Conservation (phyloP, 2,888 invertebrate genomes). For the Altica lythri region DNA sequence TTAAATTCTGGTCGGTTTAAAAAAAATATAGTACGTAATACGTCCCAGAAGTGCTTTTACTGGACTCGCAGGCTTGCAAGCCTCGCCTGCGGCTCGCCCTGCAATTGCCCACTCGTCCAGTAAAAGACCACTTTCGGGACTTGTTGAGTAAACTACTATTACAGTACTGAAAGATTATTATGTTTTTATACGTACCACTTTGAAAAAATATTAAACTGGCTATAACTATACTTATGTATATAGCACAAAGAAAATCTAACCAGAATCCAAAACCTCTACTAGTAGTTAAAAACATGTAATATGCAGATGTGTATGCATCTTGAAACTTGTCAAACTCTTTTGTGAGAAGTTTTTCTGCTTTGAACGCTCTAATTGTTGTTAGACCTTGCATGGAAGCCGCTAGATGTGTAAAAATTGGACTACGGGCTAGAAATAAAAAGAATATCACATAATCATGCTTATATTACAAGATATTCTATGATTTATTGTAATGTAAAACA, state of each 20-base stretch:
- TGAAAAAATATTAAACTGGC: conserved; percentile 62
- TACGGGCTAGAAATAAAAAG: conserved; percentile 70
- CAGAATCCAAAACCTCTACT: conserved; percentile 72
- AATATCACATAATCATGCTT: too few relatives aligned
- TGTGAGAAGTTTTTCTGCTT: conserved; percentile 66
- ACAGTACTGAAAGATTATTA: too few relatives aligned
- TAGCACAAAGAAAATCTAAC: conserved; percentile 68
- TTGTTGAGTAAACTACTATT: too few relatives aligned
- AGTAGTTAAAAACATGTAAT: conserved; percentile 67
- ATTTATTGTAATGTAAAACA: too few relatives aligned
- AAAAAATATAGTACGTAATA: too few relatives aligned
- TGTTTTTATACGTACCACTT: conserved; percentile 51
- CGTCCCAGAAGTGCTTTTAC: too few relatives aligned
- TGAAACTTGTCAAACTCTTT: conserved; percentile 66
- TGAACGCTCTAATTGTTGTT: conserved; percentile 73
- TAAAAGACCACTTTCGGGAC: too few relatives aligned
- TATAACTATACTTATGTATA: conserved; percentile 65
- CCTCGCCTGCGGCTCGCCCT: too few relatives aligned
- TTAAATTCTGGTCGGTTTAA: too few relatives aligned
- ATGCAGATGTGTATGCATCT: conserved; percentile 72
- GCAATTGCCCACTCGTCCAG: too few relatives aligned
- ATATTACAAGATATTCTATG: too few relatives aligned
- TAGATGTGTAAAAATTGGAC: conserved; percentile 77
- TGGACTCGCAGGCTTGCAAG: too few relatives aligned
- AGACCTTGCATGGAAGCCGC: conserved; percentile 76